phyloP scores from a whole-genome alignment of 2,888 invertebrate species.

The Pammene fasciana region DNA sequence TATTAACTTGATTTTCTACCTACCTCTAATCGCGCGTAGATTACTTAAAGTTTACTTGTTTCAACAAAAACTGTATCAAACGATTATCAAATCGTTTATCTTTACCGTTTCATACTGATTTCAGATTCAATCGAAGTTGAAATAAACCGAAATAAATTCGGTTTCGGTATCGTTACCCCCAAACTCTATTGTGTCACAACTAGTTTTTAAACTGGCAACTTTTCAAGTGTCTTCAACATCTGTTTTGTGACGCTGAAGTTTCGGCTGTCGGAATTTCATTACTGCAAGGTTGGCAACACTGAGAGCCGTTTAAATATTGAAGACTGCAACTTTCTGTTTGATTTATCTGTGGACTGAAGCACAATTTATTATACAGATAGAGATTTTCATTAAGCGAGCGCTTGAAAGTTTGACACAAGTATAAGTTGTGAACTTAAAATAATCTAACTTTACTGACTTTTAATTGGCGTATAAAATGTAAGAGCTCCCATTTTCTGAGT shows the following conservation, averaged over 20 bases:
- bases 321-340: constrained; percentile 18
- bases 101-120: too few species aligned
- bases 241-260: constrained; percentile 41
- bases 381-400: constrained; percentile 30
- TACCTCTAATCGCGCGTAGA: too few species aligned
- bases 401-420: constrained; percentile 17
- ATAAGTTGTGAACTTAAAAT: background rate
- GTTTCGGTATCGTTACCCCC: background rate
- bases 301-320: constrained; percentile 32
- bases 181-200: background rate
- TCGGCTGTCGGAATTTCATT: constrained; percentile 38
- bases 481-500: constrained; percentile 43
- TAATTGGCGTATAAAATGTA: constrained; percentile 17
- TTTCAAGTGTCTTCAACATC: constrained; percentile 43
- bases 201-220: constrained; percentile 44
- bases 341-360: constrained; percentile 17
- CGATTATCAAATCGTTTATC: too few species aligned
- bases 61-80: too few species aligned
- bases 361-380: constrained; percentile 19
- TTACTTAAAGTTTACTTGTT: too few species aligned
- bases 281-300: constrained; percentile 33
- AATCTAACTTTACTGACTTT: constrained; percentile 14
- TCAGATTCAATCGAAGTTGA: too few species aligned
- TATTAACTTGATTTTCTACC: too few species aligned
- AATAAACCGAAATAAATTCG: too few species aligned